These are phyloP conservation scores for Ptychochromis oligacanthus DNA, from an alignment of 2,113 vertebrate genomes.

Conservation along the genomic window DNA sequence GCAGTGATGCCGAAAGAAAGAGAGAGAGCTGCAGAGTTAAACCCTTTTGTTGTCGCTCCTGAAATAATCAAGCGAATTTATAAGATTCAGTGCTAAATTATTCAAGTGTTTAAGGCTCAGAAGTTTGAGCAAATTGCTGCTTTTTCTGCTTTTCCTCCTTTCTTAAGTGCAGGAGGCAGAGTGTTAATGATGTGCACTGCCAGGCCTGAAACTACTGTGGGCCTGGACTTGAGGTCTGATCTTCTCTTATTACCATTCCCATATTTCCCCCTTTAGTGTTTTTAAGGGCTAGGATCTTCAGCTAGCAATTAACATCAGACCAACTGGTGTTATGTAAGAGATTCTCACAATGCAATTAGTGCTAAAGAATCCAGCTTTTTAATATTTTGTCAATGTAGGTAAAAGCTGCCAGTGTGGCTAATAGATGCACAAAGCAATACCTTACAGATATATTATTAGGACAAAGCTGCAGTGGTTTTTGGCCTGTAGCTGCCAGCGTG, in stretches of 20 bases:
- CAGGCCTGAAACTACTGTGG: conserved; percentile 40
- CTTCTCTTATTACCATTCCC: conserved; percentile 30
- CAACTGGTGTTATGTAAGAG: conserved; percentile 3
- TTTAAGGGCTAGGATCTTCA: neutral
- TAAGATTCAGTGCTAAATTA: conserved; percentile 72
- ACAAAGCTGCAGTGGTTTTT: conserved; percentile 28
- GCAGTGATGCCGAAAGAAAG: conserved; percentile 32
- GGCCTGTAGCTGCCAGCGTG: conserved; percentile 53
- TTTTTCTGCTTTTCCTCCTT: conserved; percentile 30
- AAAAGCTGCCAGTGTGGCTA: conserved; percentile 29
- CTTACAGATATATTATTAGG: conserved; percentile 59
- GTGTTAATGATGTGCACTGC: conserved; percentile 59
- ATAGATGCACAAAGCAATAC: conserved; percentile 42
- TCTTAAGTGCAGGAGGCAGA: conserved; percentile 46
- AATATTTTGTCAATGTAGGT: conserved; percentile 35
- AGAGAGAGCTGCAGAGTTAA: conserved; percentile 31
- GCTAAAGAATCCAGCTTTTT: conserved; percentile 8
- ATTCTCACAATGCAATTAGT: conserved; percentile 34
- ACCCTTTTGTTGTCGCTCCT: conserved; percentile 62
- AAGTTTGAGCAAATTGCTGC: conserved; percentile 72
- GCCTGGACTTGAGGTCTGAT: conserved; percentile 50
- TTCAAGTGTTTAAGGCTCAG: conserved; percentile 73
- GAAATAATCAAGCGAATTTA: conserved; percentile 65
- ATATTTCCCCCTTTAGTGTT: conserved; percentile 4
- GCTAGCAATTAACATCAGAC: conserved; percentile 34